A percentile compares a stretch with the other conserved stretches of the same genome.
Evolutionary conservation across 1,140 invertebrate genomes (phyloP).

Genomic region (Bombyx mandarina): DNA sequence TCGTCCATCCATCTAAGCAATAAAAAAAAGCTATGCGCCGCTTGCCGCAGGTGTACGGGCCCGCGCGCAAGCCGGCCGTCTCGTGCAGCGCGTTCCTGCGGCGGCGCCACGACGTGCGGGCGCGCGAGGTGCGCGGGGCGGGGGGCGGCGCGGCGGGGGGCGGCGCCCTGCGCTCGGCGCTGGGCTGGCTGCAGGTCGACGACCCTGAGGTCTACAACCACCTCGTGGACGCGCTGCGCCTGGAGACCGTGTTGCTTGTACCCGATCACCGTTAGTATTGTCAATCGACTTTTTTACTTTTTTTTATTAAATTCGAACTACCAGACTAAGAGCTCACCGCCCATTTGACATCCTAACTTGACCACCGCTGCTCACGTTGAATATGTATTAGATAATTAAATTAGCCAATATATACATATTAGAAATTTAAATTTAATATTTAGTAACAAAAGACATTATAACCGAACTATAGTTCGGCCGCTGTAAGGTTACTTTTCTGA

Average conservation of each 20-base stretch:
- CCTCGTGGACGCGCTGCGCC: slow-evolving; percentile 84
- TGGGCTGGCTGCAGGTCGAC: slow-evolving; percentile 76
- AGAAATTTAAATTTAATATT: no score
- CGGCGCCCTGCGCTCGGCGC: slow-evolving; percentile 70
- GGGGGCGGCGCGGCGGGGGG: slow-evolving; percentile 7
- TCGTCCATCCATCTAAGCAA: no score
- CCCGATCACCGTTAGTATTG: slow-evolving; percentile 65
- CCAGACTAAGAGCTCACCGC: not conserved
- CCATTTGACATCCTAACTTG: not conserved
- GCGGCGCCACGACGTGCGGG: slow-evolving; percentile 76
- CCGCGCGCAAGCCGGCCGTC: slow-evolving; percentile 72
- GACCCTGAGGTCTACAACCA: slow-evolving; percentile 87
- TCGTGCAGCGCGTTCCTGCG: slow-evolving; percentile 79
- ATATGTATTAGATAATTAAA: no score
- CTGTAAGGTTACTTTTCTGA: no score
- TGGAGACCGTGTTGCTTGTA: slow-evolving; percentile 81
- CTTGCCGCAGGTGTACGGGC: slow-evolving; percentile 43
- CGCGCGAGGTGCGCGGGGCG: slow-evolving; percentile 56
- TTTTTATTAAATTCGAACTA: not conserved
- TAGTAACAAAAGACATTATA: no score
- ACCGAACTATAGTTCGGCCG: no score
- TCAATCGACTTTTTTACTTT: no score
- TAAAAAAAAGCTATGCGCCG: no score
- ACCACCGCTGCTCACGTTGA: no score
- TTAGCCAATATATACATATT: no score